Evolutionary conservation across 2,113 vertebrate genomes (phyloP).

Genomic region (Sardina pilchardus): DNA sequence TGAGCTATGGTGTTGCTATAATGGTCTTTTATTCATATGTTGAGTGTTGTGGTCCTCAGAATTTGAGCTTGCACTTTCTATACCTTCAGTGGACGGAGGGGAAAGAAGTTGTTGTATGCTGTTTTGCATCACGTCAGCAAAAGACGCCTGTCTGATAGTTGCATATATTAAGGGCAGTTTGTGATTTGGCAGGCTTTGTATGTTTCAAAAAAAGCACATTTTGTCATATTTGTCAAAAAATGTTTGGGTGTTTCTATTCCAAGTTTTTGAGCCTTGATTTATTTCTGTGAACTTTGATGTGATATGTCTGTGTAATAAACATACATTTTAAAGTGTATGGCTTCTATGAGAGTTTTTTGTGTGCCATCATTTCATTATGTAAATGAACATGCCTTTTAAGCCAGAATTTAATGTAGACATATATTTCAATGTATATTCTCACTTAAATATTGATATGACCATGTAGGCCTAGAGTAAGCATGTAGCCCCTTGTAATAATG

Average conservation of each 20-base stretch:
- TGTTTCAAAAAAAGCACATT: background rate
- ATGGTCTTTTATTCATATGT: conserved; percentile 5
- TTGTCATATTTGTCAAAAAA: conserved; percentile 1
- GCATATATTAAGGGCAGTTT: background rate
- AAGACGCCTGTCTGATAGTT: background rate
- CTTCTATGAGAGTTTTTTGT: background rate
- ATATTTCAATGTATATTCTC: background rate
- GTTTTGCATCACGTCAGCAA: background rate
- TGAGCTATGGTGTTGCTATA: conserved; percentile 8
- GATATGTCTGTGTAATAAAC: conserved; percentile 18
- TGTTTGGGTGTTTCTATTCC: conserved; percentile 25
- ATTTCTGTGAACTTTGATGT: conserved; percentile 32
- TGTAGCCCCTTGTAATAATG: no score
- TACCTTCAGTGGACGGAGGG: background rate
- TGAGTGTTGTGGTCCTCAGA: conserved; percentile 15
- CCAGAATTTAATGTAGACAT: background rate
- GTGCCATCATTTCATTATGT: background rate
- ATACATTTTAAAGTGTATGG: conserved; percentile 7
- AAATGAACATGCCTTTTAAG: background rate
- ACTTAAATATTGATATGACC: no score
- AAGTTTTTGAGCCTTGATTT: conserved; percentile 15
- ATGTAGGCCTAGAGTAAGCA: no score
- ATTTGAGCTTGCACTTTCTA: conserved; percentile 10
- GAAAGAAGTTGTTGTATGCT: background rate
- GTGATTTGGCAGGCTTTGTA: conserved; percentile 17